Evolutionary conservation across 2,888 invertebrate genomes (phyloP), one percentile per base, ranked within the genome.

Genomic region (Arctia plantaginis): DNA sequence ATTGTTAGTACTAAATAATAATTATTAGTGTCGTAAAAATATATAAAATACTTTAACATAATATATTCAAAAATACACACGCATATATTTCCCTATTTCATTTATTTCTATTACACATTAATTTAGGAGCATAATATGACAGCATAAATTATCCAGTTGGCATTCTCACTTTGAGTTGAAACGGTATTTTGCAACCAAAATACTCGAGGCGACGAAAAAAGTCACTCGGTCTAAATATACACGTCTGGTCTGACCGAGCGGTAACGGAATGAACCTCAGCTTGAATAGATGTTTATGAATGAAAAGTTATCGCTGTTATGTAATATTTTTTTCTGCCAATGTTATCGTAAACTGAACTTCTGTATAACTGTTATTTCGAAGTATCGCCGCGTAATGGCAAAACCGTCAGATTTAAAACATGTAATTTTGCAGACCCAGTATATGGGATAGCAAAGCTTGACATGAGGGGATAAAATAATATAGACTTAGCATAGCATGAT

Each of bases 131-230:
- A 78, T 72, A 75, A 71, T 78, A 80, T 77, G 78, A 75, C 66
- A 83, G 75, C 80, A 82, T 85, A 80, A 83, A 83, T 82, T 79
- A 85, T 79, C 76, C 76, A 65, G 71, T 66, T 75, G 77, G 74
- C 80, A 82, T 82, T 84, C 78, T 76, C 77, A 82, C 85, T 86
- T 87, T 87, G 86, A 86, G 79, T 84, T 79, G 86, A 87, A 89
- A 88, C 87, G 87, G 87, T 90, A 90, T 92, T 92, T 90, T 91
- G 92, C 90, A 91, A 92, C 92, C 87, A 87, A 90, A 92, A 92
- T 92, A 92, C 90, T 89, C 87, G 84, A 83, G 86, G 85, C 86
- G 90, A 89, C 88, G 89, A 89, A 91, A 92, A 92, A 92, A 90
- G 86, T 86, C 83, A 86, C 82, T 82, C 80, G 80, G 79, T 89